These are phyloP conservation scores for Pangasius macronema DNA, from an alignment of 2,797 vertebrate genomes.

Conservation along the genomic window DNA sequence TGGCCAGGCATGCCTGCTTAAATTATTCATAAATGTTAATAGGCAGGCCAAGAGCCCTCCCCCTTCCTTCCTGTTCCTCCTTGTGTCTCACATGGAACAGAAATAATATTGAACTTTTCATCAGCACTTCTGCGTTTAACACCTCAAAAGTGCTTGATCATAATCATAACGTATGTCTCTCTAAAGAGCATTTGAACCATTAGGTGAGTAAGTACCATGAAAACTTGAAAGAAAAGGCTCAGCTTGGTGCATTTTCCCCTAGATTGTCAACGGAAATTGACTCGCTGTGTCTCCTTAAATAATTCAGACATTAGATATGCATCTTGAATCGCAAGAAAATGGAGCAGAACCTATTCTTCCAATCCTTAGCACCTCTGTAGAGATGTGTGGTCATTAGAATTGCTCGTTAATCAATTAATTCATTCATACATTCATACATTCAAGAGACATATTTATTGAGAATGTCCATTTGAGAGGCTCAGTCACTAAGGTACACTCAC, in stretches of 20 bases:
- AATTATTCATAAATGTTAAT: constrained; percentile 66
- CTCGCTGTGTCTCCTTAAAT: constrained; percentile 16
- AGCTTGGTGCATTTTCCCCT: background rate
- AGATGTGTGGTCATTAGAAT: constrained; percentile 11
- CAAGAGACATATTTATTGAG: constrained; percentile 3
- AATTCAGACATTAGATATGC: constrained; percentile 36
- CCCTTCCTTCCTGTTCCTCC: constrained; percentile 48
- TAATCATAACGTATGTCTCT: constrained; percentile 38
- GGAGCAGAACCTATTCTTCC: constrained; percentile 1
- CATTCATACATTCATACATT: background rate
- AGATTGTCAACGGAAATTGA: constrained; percentile 4
- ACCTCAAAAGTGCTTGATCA: constrained; percentile 28
- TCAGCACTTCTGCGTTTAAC: constrained; percentile 34
- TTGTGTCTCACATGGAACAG: constrained; percentile 37
- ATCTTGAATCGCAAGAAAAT: constrained; percentile 12
- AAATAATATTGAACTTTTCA: constrained; percentile 62
- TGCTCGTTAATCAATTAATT: constrained; percentile 4
- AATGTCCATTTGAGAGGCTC: background rate
- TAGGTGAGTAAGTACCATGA: constrained; percentile 12
- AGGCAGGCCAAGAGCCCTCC: constrained; percentile 50
- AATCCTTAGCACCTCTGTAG: constrained; percentile 5
- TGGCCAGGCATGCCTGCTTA: constrained; percentile 56
- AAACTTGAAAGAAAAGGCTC: background rate
- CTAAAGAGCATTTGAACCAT: constrained; percentile 27
- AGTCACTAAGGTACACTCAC: background rate